A percentile compares a stretch with the other conserved stretches of the same genome.
These are phyloP conservation scores for Notolepis coatsorum DNA, from an alignment of 2,797 vertebrate species.

Conservation along the genomic window DNA sequence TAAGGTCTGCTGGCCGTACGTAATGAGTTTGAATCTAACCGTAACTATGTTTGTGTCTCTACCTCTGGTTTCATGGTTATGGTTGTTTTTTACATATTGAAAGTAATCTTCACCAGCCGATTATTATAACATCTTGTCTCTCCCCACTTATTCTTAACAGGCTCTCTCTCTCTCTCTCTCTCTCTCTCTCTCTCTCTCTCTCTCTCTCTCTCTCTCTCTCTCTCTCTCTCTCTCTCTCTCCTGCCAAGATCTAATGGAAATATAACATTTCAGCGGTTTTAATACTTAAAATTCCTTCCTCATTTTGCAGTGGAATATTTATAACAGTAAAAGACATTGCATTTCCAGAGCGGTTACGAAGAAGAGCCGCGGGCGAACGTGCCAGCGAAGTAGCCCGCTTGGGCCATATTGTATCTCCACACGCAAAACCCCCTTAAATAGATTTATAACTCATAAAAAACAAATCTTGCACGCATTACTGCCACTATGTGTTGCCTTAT, in stretches of 20 bases:
- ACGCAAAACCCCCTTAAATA: conserved; percentile 59
- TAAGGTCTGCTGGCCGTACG: too few relatives aligned
- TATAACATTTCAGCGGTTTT: conserved; percentile 57
- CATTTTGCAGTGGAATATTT: conserved; percentile 55
- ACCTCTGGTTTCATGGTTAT: too few relatives aligned
- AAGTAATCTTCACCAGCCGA: too few relatives aligned
- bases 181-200: too few relatives aligned
- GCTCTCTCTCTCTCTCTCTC: too few relatives aligned
- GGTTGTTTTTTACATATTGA: too few relatives aligned
- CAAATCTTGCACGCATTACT: conserved; percentile 50
- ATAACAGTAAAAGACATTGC: conserved; percentile 48
- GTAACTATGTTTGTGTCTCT: too few relatives aligned
- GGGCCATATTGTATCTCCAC: conserved; percentile 52
- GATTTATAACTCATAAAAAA: conserved; percentile 72
- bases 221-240: too few relatives aligned
- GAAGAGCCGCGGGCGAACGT: conserved; percentile 45
- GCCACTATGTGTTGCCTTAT: conserved; percentile 36
- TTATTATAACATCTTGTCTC: conserved; percentile 19
- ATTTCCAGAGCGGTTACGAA: conserved; percentile 42
- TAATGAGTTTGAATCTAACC: too few relatives aligned
- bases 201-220: too few relatives aligned
- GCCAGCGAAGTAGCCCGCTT: conserved; percentile 42
- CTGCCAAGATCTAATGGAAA: conserved; percentile 43
- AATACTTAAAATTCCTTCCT: conserved; percentile 47
- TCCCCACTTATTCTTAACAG: conserved; percentile 34